Evolutionary conservation across 1,140 invertebrate genomes (phyloP).

Genomic region (Cyphomyrmex costatus): DNA sequence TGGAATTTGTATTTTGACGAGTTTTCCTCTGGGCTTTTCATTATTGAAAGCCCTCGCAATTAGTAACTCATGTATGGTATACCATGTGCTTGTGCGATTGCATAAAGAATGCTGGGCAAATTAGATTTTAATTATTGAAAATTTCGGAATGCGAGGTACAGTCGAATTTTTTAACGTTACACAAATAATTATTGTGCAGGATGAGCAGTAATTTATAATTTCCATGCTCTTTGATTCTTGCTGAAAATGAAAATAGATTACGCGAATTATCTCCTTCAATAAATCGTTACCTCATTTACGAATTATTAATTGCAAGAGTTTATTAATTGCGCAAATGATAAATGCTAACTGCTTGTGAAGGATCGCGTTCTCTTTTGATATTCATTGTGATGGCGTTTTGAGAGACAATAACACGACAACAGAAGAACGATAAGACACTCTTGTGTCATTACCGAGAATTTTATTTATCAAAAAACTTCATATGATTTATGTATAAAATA

Average conservation of each 20-base stretch:
- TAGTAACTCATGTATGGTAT: no score
- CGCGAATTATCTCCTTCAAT: neutral
- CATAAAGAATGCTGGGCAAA: neutral
- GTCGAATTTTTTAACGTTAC: neutral
- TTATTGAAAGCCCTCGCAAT: slow-evolving; percentile 1
- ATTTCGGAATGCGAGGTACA: neutral
- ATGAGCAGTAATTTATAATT: neutral
- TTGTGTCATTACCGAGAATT: no score
- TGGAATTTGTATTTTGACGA: slow-evolving; percentile 2
- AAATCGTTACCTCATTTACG: neutral
- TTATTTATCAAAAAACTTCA: no score
- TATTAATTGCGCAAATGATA: neutral
- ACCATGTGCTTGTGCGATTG: neutral
- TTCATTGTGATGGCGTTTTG: no score
- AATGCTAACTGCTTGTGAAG: neutral
- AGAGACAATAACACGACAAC: no score
- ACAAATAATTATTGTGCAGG: neutral
- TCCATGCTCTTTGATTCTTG: neutral
- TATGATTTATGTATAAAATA: no score
- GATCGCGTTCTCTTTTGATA: neutral
- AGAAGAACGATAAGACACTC: no score
- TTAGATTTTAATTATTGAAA: slow-evolving; percentile 22
- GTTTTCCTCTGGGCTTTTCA: neutral
- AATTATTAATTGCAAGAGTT: neutral
- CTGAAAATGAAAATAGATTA: neutral